Evolutionary conservation across 2,797 vertebrate genomes (phyloP).

Genomic region (Mormyrus proboscirostris): DNA sequence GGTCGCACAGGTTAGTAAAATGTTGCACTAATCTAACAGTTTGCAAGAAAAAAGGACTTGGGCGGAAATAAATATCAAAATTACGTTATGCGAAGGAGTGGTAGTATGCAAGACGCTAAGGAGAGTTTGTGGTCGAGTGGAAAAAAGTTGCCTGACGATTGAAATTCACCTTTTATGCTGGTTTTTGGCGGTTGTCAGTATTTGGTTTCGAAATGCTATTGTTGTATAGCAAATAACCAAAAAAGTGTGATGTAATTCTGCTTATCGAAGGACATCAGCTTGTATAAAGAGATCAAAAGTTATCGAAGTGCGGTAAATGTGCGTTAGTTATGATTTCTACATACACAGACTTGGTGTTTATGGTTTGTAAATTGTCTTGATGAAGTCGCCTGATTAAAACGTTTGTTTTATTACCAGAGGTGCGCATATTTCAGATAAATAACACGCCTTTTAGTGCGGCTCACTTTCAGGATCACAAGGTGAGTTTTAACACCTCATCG

Average conservation of each 20-base stretch:
- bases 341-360: neutral
- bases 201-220: neutral
- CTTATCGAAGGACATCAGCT: neutral
- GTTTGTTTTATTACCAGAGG: neutral
- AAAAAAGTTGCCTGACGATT: neutral
- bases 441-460: neutral
- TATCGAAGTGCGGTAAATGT: neutral
- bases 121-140: slow-evolving; percentile 4
- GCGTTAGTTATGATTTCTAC: neutral
- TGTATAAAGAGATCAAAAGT: neutral
- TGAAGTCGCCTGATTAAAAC: neutral
- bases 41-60: neutral
- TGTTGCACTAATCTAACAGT: neutral
- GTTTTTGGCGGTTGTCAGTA: neutral
- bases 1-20: slow-evolving; percentile 15
- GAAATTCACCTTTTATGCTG: neutral
- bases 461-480: neutral
- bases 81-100: slow-evolving; percentile 20
- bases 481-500: neutral
- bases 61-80: slow-evolving; percentile 17
- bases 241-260: neutral
- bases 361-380: neutral
- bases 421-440: neutral
- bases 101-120: neutral
- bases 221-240: neutral